A percentile compares a stretch with the other conserved stretches of the same genome.
Evolutionary conservation across 2,797 vertebrate genomes (phyloP).

Genomic region (Miichthys miiuy): DNA sequence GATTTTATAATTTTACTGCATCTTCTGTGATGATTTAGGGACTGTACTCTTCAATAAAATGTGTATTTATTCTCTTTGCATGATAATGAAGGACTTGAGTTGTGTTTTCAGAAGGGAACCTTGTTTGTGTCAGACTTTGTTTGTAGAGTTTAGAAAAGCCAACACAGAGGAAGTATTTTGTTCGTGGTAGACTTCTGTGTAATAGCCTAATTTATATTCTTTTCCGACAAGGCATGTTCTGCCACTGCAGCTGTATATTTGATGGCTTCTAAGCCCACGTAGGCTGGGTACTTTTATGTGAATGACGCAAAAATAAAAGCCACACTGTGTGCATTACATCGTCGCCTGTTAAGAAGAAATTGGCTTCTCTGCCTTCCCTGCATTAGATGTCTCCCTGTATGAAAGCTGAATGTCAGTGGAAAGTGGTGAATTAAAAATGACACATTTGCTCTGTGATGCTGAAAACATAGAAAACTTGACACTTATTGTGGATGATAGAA

Average conservation of each 20-base stretch:
- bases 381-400: constrained; percentile 4
- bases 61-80: neutral
- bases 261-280: constrained; percentile 6
- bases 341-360: neutral
- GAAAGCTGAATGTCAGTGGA: constrained; percentile 4
- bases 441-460: constrained; percentile 6
- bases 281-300: neutral
- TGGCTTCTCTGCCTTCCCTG: constrained; percentile 11
- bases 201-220: constrained; percentile 20
- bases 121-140: constrained; percentile 13
- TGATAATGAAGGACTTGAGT: neutral
- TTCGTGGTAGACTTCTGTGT: neutral
- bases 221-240: constrained; percentile 4
- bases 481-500: neutral
- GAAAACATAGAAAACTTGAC: constrained; percentile 2
- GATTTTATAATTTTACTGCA: neutral
- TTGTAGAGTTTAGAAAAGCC: constrained; percentile 15
- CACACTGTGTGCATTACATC: constrained; percentile 5
- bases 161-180: neutral
- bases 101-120: neutral
- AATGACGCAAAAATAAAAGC: constrained; percentile 23
- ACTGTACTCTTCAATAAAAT: neutral
- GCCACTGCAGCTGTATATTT: neutral
- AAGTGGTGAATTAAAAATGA: constrained; percentile 20
- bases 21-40: neutral